Conservation (phyloP, 2,113 vertebrate genomes). For the Ptyas mucosa region DNA sequence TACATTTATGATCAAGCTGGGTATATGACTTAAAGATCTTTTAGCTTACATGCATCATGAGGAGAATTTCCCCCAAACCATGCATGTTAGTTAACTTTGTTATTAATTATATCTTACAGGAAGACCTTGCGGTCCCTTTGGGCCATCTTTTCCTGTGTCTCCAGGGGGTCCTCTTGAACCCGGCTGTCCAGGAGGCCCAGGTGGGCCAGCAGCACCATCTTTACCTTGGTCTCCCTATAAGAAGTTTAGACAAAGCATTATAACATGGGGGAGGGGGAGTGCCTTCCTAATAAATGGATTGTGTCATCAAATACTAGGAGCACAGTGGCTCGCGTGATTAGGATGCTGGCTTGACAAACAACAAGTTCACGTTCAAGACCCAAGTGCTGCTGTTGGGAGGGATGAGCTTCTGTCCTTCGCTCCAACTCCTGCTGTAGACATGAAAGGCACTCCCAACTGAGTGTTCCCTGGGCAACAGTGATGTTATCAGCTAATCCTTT, state of each 20-base stretch:
- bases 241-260: slow-evolving; percentile 57
- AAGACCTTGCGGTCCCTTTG: slow-evolving; percentile 80
- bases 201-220: slow-evolving; percentile 82
- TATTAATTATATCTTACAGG: slow-evolving; percentile 73
- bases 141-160: slow-evolving; percentile 91
- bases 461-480: neutral
- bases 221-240: slow-evolving; percentile 89
- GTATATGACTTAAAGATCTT: neutral
- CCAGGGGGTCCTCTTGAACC: slow-evolving; percentile 89
- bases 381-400: neutral
- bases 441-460: neutral
- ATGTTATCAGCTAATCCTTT: neutral
- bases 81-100: neutral
- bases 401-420: neutral
- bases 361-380: neutral
- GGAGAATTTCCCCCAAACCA: neutral
- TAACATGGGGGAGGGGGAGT: slow-evolving; percentile 14
- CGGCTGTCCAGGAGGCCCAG: slow-evolving; percentile 85
- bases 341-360: neutral
- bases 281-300: neutral
- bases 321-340: neutral
- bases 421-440: neutral
- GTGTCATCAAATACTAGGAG: neutral
- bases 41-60: neutral
- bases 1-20: neutral